Percentiles rank a stretch among this genome's conserved stretches.
These are phyloP conservation scores for Caenorhabditis inopinata DNA, from an alignment of 1,140 invertebrate genomes.

Conservation along the genomic window DNA sequence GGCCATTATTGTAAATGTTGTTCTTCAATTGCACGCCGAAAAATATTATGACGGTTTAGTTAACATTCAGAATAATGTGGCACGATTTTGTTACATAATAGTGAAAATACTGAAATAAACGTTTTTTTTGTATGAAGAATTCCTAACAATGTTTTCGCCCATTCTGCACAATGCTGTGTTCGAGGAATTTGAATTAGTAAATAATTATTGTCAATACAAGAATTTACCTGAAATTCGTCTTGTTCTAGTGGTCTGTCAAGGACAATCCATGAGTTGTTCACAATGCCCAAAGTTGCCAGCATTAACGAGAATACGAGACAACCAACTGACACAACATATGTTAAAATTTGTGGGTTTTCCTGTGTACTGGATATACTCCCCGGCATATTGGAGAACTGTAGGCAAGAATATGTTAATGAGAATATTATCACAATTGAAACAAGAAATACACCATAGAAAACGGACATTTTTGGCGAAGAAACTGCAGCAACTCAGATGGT, in stretches of 20 bases:
- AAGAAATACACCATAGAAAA: background rate
- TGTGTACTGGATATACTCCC: background rate
- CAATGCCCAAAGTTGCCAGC: background rate
- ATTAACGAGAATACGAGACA: background rate
- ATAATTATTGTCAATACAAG: background rate
- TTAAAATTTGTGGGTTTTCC: background rate
- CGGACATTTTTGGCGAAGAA: too few relatives aligned
- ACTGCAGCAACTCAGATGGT: too few relatives aligned
- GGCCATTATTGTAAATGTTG: too few relatives aligned
- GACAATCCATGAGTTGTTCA: background rate
- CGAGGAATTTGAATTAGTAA: too few relatives aligned
- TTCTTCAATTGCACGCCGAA: too few relatives aligned
- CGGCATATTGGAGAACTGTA: background rate
- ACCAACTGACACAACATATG: background rate
- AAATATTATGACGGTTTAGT: too few relatives aligned
- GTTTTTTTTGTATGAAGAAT: too few relatives aligned
- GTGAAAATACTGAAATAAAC: too few relatives aligned
- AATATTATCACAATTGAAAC: background rate
- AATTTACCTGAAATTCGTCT: background rate
- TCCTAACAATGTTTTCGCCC: too few relatives aligned
- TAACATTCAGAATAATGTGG: too few relatives aligned
- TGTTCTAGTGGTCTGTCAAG: background rate
- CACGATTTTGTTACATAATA: too few relatives aligned
- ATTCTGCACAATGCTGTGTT: too few relatives aligned
- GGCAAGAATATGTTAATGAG: background rate